Percentiles rank a stretch among this genome's conserved stretches.
Evolutionary conservation across 2,113 vertebrate genomes (phyloP).

Genomic region (Tricholaema leucomelas): DNA sequence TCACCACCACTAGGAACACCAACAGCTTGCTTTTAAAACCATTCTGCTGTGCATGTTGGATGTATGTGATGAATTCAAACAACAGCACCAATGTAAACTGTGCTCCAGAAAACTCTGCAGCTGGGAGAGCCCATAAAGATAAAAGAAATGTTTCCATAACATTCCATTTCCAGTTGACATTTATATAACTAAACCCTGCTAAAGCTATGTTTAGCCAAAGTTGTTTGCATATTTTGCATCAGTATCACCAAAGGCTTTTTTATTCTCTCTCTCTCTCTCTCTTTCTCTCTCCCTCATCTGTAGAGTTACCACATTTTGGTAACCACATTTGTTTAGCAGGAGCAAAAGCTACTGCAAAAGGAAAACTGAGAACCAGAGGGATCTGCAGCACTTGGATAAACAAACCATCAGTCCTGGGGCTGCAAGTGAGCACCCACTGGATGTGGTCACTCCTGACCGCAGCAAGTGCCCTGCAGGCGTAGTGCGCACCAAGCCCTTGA

Average conservation of each 20-base stretch:
- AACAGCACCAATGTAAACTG: slow-evolving; percentile 63
- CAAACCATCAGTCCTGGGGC: not conserved
- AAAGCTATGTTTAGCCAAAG: slow-evolving; percentile 63
- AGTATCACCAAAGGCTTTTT: not conserved
- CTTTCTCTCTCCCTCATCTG: slow-evolving; percentile 18
- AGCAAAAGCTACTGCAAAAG: slow-evolving; percentile 44
- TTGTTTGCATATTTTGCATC: slow-evolving; percentile 62
- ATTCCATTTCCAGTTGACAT: slow-evolving; percentile 62
- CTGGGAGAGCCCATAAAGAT: slow-evolving; percentile 55
- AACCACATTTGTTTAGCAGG: slow-evolving; percentile 8
- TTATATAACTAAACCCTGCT: slow-evolving; percentile 64
- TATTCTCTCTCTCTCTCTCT: not conserved
- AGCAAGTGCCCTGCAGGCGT: not conserved
- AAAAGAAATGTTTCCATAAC: slow-evolving; percentile 69
- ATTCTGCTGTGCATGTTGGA: slow-evolving; percentile 22
- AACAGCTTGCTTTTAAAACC: slow-evolving; percentile 42
- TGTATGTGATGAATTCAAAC: slow-evolving; percentile 51
- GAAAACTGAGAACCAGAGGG: slow-evolving; percentile 55
- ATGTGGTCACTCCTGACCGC: slow-evolving; percentile 3
- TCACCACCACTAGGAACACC: not conserved
- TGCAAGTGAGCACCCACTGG: too few relatives aligned
- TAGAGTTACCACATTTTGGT: slow-evolving; percentile 39
- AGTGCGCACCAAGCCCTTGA: not conserved
- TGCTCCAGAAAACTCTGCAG: slow-evolving; percentile 51
- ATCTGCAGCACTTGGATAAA: slow-evolving; percentile 46